Percentiles rank a stretch among this genome's conserved stretches.
Conservation (phyloP, 2,113 vertebrate species). For the Sus scrofa region DNA sequence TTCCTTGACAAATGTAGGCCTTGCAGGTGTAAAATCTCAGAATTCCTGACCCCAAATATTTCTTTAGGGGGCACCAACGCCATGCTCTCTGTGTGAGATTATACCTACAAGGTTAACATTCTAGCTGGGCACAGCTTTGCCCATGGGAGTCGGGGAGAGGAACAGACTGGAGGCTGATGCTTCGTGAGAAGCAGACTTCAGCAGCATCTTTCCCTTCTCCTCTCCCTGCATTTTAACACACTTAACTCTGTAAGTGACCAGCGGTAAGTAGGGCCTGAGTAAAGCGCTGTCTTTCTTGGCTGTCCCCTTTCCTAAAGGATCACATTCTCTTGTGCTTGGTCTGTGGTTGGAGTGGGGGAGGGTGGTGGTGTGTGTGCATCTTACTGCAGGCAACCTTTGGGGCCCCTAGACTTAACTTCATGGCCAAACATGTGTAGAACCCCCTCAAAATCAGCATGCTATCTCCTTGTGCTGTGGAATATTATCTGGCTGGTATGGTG, state of each 20-base stretch:
- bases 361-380: not conserved
- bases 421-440: not conserved
- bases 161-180: not conserved
- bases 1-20: constrained; percentile 46
- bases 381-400: not conserved
- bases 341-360: not conserved
- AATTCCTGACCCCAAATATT: constrained; percentile 15
- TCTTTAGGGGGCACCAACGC: not conserved
- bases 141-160: not conserved
- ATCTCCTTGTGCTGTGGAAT: not conserved
- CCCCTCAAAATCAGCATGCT: not conserved
- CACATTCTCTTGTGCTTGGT: not conserved
- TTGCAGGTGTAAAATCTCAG: not conserved
- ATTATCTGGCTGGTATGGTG: not conserved
- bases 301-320: not conserved
- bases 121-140: not conserved
- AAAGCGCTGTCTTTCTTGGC: not conserved
- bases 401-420: not conserved
- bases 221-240: not conserved
- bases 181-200: not conserved
- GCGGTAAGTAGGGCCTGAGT: not conserved
- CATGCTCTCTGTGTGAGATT: not conserved
- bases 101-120: not conserved
- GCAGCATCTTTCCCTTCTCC: not conserved
- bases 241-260: not conserved